Evolutionary conservation across 2,113 vertebrate genomes (phyloP).

Genomic region (Suricata suricatta): DNA sequence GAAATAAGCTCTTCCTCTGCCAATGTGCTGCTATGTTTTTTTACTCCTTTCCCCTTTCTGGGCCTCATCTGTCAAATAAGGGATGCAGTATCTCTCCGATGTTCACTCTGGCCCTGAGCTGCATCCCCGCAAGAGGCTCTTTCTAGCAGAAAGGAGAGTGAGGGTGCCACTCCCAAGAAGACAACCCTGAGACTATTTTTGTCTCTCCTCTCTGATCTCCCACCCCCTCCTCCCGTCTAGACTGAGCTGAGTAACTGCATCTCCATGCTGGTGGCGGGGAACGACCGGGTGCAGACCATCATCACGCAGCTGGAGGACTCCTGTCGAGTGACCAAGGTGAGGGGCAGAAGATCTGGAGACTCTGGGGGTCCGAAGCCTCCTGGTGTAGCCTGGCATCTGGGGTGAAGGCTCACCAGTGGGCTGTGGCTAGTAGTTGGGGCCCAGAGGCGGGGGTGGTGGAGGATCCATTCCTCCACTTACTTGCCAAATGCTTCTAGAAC

Average conservation of each 20-base stretch:
- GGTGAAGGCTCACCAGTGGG: neutral
- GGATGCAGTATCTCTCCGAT: neutral
- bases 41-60: neutral
- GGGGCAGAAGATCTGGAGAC: neutral
- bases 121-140: neutral
- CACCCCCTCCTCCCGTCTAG: constrained; percentile 64
- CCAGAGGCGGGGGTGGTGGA: neutral
- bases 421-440: neutral
- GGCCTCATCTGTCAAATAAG: neutral
- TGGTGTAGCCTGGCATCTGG: neutral
- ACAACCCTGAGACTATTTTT: constrained; percentile 39
- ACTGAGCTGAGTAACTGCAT: constrained; percentile 88
- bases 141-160: neutral
- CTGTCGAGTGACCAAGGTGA: constrained; percentile 86
- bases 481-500: neutral
- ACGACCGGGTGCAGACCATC: constrained; percentile 88
- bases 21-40: neutral
- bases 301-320: constrained; percentile 89
- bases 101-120: neutral
- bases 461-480: neutral
- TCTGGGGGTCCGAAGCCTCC: neutral
- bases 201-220: neutral
- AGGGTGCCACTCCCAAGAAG: neutral
- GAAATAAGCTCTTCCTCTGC: neutral
- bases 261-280: constrained; percentile 89